Evolutionary conservation across 2,888 invertebrate genomes (phyloP).

Genomic region (Phanerotoma sp.): DNA sequence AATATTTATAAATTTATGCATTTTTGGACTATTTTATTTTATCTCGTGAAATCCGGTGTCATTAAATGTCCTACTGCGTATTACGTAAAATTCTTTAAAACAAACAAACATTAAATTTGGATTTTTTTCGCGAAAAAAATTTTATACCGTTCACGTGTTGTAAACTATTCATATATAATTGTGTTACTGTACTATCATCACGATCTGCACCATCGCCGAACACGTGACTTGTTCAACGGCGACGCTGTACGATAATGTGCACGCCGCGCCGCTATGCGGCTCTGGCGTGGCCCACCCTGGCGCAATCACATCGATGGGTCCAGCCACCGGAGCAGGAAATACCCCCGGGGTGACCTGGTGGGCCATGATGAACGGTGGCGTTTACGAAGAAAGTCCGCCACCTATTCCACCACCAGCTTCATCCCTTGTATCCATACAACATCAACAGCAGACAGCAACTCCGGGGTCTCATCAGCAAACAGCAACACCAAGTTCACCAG

Average conservation of each 20-base stretch:
- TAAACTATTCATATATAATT: too few species aligned
- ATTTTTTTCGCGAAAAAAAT: slow-evolving; percentile 22
- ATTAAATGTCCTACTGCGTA: too few species aligned
- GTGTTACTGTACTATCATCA: slow-evolving; percentile 56
- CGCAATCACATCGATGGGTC: slow-evolving; percentile 56
- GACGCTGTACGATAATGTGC: slow-evolving; percentile 82
- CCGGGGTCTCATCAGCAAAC: slow-evolving; percentile 60
- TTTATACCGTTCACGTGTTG: slow-evolving; percentile 32
- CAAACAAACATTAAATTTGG: too few species aligned
- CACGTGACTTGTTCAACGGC: slow-evolving; percentile 81
- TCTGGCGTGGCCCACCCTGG: slow-evolving; percentile 58
- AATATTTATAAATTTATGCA: not conserved
- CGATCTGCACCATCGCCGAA: slow-evolving; percentile 68
- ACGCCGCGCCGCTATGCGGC: slow-evolving; percentile 67
- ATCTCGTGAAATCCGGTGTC: too few species aligned
- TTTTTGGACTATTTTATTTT: too few species aligned
- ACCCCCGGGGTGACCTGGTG: slow-evolving; percentile 84
- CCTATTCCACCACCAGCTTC: slow-evolving; percentile 56
- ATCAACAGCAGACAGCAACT: slow-evolving; percentile 45
- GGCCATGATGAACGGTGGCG: slow-evolving; percentile 81
- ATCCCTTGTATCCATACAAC: slow-evolving; percentile 58
- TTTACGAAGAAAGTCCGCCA: slow-evolving; percentile 72
- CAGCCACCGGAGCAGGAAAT: slow-evolving; percentile 81
- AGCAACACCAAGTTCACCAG: slow-evolving; percentile 60
- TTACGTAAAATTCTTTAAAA: too few species aligned